Evolutionary conservation across 37 sponge, comb jelly and placozoan species (phyloP).

Genomic region (Spongia lamella): DNA sequence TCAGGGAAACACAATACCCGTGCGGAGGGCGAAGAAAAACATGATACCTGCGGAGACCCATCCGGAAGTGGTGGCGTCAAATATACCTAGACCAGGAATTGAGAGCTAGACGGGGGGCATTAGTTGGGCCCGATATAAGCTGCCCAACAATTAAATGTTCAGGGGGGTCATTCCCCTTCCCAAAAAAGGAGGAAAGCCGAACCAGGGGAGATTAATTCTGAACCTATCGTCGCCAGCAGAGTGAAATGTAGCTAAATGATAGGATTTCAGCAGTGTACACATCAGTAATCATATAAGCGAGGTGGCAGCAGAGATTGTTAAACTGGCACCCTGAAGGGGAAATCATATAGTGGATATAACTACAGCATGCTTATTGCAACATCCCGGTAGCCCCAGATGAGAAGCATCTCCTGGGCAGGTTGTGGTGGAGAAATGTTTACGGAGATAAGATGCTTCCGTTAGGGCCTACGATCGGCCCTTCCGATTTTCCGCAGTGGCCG

Average conservation of each 20-base stretch:
- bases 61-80: no score
- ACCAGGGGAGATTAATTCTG: neutral
- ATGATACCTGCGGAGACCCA: no score
- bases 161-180: no score
- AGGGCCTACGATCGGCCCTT: slow-evolving; percentile 23
- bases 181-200: neutral
- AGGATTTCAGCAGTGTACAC: slow-evolving; percentile 8
- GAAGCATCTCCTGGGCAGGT: slow-evolving; percentile 21
- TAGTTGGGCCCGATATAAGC: no score
- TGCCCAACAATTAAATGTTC: no score
- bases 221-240: slow-evolving; percentile 25
- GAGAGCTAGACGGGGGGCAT: no score
- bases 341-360: slow-evolving; percentile 21
- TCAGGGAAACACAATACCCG: no score
- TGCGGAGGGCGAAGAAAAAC: no score
- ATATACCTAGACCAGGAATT: no score
- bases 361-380: slow-evolving; percentile 24
- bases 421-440: slow-evolving; percentile 29
- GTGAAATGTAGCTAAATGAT: slow-evolving; percentile 25
- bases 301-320: slow-evolving; percentile 2
- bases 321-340: slow-evolving; percentile 30
- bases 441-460: slow-evolving; percentile 23
- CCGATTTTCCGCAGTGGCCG: slow-evolving; percentile 24
- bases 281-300: slow-evolving; percentile 12
- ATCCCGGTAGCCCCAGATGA: slow-evolving; percentile 33